These are phyloP conservation scores for Microvelia longipes DNA, from an alignment of 1,140 invertebrate species.

Conservation along the genomic window DNA sequence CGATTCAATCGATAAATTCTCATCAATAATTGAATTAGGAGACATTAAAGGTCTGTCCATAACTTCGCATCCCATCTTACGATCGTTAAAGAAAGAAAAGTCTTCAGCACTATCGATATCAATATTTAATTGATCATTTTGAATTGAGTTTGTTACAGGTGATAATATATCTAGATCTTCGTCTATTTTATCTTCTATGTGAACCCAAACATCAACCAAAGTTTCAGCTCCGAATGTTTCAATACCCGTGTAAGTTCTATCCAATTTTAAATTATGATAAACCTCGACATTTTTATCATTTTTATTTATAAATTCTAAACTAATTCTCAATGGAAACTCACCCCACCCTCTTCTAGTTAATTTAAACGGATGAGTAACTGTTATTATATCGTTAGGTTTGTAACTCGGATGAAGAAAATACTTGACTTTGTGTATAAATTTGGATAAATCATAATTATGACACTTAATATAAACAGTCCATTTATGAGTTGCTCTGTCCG, in stretches of 20 bases:
- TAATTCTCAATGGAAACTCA: slow-evolving; percentile 71
- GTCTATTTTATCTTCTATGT: background rate
- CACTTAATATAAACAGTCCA: slow-evolving; percentile 77
- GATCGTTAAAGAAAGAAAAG: too few species aligned
- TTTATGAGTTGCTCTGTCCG: slow-evolving; percentile 61
- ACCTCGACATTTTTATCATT: slow-evolving; percentile 64
- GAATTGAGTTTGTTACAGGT: too few species aligned
- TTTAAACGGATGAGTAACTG: slow-evolving; percentile 68
- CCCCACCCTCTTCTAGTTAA: slow-evolving; percentile 74
- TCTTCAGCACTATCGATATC: too few species aligned
- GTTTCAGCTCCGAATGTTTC: slow-evolving; percentile 48
- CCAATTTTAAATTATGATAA: slow-evolving; percentile 65
- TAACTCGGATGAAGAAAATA: slow-evolving; percentile 76
- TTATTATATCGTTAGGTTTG: slow-evolving; percentile 67
- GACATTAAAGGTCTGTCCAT: too few species aligned
- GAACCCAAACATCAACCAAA: background rate
- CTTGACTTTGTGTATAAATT: slow-evolving; percentile 54
- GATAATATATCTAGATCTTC: too few species aligned
- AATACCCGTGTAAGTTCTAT: slow-evolving; percentile 65
- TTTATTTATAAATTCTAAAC: slow-evolving; percentile 57
- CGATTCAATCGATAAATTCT: too few species aligned
- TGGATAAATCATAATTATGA: slow-evolving; percentile 40
- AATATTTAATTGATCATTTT: too few species aligned
- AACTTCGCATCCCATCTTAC: too few species aligned
- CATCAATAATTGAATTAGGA: too few species aligned